Evolutionary conservation across 1,140 invertebrate genomes (phyloP), one percentile per base, ranked within the genome.

Genomic region (Whitmania pigra): DNA sequence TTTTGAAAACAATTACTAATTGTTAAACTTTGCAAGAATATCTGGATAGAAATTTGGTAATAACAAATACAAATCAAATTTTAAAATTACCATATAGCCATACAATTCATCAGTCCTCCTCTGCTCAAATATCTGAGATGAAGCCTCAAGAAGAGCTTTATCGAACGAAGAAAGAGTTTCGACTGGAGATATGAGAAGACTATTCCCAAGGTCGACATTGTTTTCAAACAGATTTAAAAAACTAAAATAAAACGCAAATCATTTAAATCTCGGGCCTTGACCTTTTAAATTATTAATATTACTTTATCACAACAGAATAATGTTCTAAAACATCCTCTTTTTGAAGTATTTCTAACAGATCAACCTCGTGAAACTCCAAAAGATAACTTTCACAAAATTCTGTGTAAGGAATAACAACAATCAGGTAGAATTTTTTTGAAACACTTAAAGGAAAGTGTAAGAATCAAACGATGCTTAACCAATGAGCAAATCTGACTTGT

Each of bases 191-290:
- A 80, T 79, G 43, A 88, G 78, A 70, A 90, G 80, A 72, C 82
- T 81, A 75, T 86, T 83, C 29, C 86, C 87, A 25, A 85, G 78
- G 72, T 85, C 80, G 15, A 83, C 78, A 78, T 85, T 83, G 70
- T 79, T 82, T 77, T 87, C 87, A 80, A 87, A 87, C 67, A 89
- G 76, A 5, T 83, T 84, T 73, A 87, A 79, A 77, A 88, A 87
- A 80, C 88, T 89, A 79, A 74, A 82, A 83, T 76, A 77, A 75
- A 53, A 55, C 13, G 22, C 11, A n/a, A 68, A 36, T 43, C 27
- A 69, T 13, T n/a, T 27, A 68, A 25, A 13, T 25, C 17, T 31
- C 15, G 7, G 55, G 29, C 31, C 5, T 13, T 57, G 25, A 60
- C 20, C 40, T 29, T 29, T 22, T 5, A 71, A 71, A 18, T 13